Evolutionary conservation across 2,797 vertebrate species (phyloP), one percentile per base, ranked within the genome.

Genomic region (Peromyscus aztecus): DNA sequence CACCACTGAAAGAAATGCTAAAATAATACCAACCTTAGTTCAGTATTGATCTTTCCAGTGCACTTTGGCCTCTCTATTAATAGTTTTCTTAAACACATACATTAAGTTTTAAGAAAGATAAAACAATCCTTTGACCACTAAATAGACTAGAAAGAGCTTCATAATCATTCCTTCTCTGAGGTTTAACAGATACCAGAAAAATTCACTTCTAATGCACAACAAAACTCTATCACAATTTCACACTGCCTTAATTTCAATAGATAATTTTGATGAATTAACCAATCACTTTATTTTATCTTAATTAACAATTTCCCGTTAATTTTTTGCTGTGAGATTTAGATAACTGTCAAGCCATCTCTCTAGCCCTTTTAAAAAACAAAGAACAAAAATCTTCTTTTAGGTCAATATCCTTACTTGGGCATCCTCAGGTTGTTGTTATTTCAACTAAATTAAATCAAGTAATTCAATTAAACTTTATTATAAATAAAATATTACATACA

Each of bases 11-110:
- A 97, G 98, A 98, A 98, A 98, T 90, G 88, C 91, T 98, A 96
- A 98, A 98, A 98, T 40, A 98, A 98, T 97, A 97, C 97, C 95
- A 98, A 63, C 96, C 89, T 97, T 90, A 96, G 92, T 90, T 55
- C 73, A 96, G 27, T 98, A 98, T 98, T 97, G 98, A 98, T 98
- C 96, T 97, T 96, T 83, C 69, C 96, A 97, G 96, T 87, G 88
- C 67, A 96, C 85, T 97, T 97, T 91, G 96, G 94, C 31, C 78
- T 98, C 81, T 97, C 85, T 96, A 85, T 96, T 97, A 97, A 97
- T 63, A 97, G 89, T 96, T 98, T 98, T 96, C 85, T 97, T 97
- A 98, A 97, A 97, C 96, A 98, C 95, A 97, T 88, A 97, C 97
- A 98, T 98, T 97, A 97, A 98, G 81, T 0, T 0, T 6, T 7